These are phyloP conservation scores for Aproaerema taeniolella DNA, from an alignment of 2,888 invertebrate genomes.

Conservation along the genomic window DNA sequence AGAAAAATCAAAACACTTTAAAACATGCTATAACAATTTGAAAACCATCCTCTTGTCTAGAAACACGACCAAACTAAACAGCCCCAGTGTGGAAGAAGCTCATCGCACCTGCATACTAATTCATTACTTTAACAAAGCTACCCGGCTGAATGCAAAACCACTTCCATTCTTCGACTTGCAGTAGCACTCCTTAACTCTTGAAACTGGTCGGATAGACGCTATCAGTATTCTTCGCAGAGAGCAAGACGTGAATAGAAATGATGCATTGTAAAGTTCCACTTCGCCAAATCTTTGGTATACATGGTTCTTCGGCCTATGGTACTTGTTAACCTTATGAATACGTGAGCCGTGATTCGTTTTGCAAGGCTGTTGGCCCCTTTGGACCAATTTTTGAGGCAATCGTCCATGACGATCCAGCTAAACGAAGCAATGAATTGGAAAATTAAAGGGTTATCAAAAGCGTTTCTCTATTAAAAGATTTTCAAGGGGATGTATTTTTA, in stretches of 20 bases:
- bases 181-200: constrained; percentile 21
- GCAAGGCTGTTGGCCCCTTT: constrained; percentile 17
- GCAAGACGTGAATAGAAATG: constrained; percentile 51
- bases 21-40: too few relatives aligned
- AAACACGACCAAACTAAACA: too few relatives aligned
- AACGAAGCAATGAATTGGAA: constrained; percentile 53
- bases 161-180: constrained; percentile 20
- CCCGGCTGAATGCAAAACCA: constrained; percentile 37
- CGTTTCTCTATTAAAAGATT: too few relatives aligned
- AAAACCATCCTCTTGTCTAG: too few relatives aligned
- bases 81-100: constrained; percentile 47
- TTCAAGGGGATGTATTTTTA: constrained; percentile 18
- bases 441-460: constrained; percentile 43
- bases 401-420: constrained; percentile 31
- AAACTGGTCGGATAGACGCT: constrained; percentile 32
- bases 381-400: constrained; percentile 33
- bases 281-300: constrained; percentile 59
- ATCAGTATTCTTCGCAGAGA: constrained; percentile 58
- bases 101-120: constrained; percentile 58
- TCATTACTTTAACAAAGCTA: constrained; percentile 41
- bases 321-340: constrained; percentile 35
- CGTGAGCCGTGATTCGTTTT: constrained; percentile 25
- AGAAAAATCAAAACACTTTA: too few relatives aligned
- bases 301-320: too few relatives aligned
- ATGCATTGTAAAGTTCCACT: constrained; percentile 52